Evolutionary conservation across 2,113 vertebrate species (phyloP).

Genomic region (Talpa occidentalis): DNA sequence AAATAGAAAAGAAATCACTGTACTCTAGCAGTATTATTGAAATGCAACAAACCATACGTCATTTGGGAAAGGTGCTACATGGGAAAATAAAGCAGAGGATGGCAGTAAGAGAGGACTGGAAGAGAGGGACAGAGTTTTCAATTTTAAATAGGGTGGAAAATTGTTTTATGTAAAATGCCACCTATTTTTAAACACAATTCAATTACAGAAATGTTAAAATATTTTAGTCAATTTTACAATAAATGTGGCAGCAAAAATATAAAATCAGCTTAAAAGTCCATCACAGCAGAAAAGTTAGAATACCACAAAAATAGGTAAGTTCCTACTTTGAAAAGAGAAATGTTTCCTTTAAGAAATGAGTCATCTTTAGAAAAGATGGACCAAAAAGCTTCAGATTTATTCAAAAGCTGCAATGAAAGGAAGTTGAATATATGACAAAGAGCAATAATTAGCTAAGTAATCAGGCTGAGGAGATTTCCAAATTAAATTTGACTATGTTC

Average conservation of each 20-base stretch:
- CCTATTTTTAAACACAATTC: background rate
- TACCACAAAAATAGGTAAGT: background rate
- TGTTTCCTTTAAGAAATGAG: constrained; percentile 51
- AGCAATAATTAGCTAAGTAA: constrained; percentile 55
- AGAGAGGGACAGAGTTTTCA: background rate
- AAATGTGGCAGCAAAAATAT: background rate
- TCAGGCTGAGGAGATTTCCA: constrained; percentile 30
- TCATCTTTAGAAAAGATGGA: constrained; percentile 54
- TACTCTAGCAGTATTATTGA: background rate
- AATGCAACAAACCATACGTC: background rate
- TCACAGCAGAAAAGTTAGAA: background rate
- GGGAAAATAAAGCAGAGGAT: background rate
- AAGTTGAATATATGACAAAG: constrained; percentile 27
- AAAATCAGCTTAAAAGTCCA: background rate
- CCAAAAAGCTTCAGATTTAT: constrained; percentile 52
- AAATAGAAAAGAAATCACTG: background rate
- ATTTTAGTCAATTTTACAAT: constrained; percentile 25
- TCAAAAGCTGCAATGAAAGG: constrained; percentile 48
- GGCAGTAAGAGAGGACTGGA: background rate
- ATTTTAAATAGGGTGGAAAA: background rate
- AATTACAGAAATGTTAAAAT: constrained; percentile 50
- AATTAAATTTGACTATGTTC: constrained; percentile 9
- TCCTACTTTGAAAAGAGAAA: constrained; percentile 20
- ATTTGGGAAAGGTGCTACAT: background rate
- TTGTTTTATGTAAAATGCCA: background rate